Evolutionary conservation across 1,140 invertebrate genomes (phyloP), one percentile per base, ranked within the genome.

Genomic region (Scaptomyza pallida): DNA sequence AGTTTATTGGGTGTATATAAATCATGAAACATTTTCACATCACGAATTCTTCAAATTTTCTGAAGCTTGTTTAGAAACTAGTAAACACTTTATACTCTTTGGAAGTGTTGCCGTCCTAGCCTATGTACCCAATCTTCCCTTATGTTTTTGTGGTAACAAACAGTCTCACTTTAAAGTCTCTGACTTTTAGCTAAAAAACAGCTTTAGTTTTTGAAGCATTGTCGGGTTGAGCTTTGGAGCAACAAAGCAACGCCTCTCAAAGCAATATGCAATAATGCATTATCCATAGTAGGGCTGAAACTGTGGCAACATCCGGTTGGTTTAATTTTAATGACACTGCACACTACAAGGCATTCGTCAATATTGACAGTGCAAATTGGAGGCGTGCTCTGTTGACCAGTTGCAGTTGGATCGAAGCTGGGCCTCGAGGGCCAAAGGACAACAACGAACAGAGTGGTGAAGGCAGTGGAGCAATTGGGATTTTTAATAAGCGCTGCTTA

Each of bases 251-350:
- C 41, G n/a, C n/a, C n/a, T n/a, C 51, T 45, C 51, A 59, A 52
- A 40, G 45, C 50, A 33, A 52, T 15, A 37, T 12, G 15, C 16
- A 21, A 30, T 30, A 30, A 30, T 30, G 47, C 48, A 69, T 62
- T 69, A 62, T 68, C 54, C 62, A 72, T 9, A 30, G 6, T 9
- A 30, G 6, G 47, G 68, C 45, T 59, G 62, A 67, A 54, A 59
- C 44, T 56, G 52, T 59, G 64, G 45, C 62, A 52, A 60, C 54
- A 68, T 72, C 63, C 45, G 55, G 17, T n/a, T 55, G 47, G 72
- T 67, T 69, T 79, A 70, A 63, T 76, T 75, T 79, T 80, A 76
- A 85, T 80, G 72, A 37, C 68, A 50, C 44, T 41, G 43, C 51
- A 61, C 26, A 69, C 71, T 71, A 71, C 52, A 60, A 63, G 51